Base-by-base conservation (phyloP, 2,113 vertebrate genomes). In the Rynchops niger region DNA sequence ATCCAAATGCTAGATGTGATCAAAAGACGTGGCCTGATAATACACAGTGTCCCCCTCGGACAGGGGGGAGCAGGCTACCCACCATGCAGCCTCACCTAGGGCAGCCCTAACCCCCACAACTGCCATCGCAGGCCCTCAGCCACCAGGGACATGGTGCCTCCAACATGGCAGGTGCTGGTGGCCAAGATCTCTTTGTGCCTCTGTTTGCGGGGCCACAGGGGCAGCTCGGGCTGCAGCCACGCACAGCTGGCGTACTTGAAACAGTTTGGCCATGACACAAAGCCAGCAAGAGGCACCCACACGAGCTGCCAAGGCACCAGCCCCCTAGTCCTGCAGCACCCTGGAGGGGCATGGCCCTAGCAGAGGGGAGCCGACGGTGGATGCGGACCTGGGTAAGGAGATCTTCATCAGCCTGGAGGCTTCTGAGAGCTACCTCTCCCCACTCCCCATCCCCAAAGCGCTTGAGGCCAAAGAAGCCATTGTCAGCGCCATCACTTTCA, bases 61-160 rank as follows among this genome's bases (percentile, higher is more conserved):
- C 2, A 0, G 11, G 19, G 10, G 3, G 9, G 10, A 55, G 17
- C 0, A 0, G 38, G 11, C 34, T 38, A 50, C 10, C 21, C 2
- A 2, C 49, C 40, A 27, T 5, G 20, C n/a, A 9, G 40, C 20
- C 50, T 36, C 50, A 19, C 26, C 49, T 11, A 21, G 12, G 21
- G n/a, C 23, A 38, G 52, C 13, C 47, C 47, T 22, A 22, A 49
- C 47, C 47, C 47, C 47, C 21, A 22, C 47, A 50, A 1, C 16
- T 20, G 49, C 42, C 42, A 29, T 15, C 1, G 0, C 17, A 2
- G 3, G 32, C 32, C 62, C 36, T 42, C 42, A 26, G 42, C 42
- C 12, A 0, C 23, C 36, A 17, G 30, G 9, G 30, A 58, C 49
- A 30, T 17, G 30, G 49, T 1, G 0, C 49, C 34, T 40, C 6